Conservation (phyloP, 2,113 vertebrate genomes). For the Barbus barbus region DNA sequence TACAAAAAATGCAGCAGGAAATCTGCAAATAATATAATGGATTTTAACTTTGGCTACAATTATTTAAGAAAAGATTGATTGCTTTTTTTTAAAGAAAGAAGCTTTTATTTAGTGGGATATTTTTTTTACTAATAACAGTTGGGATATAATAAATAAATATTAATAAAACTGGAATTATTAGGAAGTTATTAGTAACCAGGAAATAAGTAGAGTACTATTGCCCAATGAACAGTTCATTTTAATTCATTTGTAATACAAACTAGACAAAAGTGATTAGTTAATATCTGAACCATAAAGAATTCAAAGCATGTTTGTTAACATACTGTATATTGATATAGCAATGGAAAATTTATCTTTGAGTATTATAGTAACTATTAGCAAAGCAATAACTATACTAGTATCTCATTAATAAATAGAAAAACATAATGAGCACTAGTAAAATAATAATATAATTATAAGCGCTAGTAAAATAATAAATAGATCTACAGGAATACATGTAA, state of each 20-base stretch:
- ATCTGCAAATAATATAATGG: too few species aligned
- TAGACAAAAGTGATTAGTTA: neutral
- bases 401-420: neutral
- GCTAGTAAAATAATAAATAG: neutral
- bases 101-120: neutral
- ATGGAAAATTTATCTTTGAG: neutral
- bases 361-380: neutral
- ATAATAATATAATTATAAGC: neutral
- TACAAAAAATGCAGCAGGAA: too few species aligned
- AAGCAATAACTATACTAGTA: neutral
- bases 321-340: neutral
- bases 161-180: neutral
- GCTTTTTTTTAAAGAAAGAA: too few species aligned
- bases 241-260: neutral
- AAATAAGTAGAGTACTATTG: neutral
- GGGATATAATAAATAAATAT: neutral
- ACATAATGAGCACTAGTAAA: neutral
- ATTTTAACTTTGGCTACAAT: too few species aligned
- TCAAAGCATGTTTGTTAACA: neutral
- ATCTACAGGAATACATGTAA: neutral
- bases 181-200: neutral
- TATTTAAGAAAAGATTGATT: too few species aligned
- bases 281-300: neutral
- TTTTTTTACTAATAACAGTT: neutral
- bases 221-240: neutral